Percentiles rank a stretch among this genome's conserved stretches.
Conservation (phyloP, 2,888 invertebrate genomes). For the Cecidostiba fungosa region DNA sequence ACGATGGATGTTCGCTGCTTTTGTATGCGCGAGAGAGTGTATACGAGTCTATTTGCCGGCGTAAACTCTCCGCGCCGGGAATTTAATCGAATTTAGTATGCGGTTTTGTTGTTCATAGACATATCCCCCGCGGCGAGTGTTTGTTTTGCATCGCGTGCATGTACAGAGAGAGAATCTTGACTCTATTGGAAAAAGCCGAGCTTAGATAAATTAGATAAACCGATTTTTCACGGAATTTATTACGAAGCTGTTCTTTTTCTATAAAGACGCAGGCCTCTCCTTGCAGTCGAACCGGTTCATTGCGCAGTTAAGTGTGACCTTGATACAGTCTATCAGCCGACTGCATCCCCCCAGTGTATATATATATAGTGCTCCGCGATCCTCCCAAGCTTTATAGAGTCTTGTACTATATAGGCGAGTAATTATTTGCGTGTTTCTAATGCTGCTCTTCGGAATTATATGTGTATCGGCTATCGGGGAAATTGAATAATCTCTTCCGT, state of each 20-base stretch:
- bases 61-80: background rate
- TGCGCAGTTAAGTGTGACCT: constrained; percentile 45
- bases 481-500: constrained; percentile 11
- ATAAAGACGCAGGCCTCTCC: background rate
- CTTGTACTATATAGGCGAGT: no score
- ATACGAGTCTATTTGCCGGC: background rate
- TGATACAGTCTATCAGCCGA: constrained; percentile 32
- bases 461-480: background rate
- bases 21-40: background rate
- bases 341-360: background rate
- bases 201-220: constrained; percentile 32
- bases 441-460: background rate
- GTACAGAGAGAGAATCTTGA: background rate
- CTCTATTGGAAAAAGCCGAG: background rate
- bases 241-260: background rate
- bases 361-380: background rate
- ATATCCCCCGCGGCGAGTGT: background rate
- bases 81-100: constrained; percentile 5
- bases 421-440: background rate
- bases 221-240: constrained; percentile 34
- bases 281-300: constrained; percentile 33
- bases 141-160: background rate
- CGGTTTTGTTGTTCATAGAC: background rate
- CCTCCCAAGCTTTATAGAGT: no score
- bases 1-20: background rate